A percentile compares a stretch with the other conserved stretches of the same genome.
These are phyloP conservation scores for Triops cancriformis DNA, from an alignment of 1,140 invertebrate genomes.

Conservation along the genomic window DNA sequence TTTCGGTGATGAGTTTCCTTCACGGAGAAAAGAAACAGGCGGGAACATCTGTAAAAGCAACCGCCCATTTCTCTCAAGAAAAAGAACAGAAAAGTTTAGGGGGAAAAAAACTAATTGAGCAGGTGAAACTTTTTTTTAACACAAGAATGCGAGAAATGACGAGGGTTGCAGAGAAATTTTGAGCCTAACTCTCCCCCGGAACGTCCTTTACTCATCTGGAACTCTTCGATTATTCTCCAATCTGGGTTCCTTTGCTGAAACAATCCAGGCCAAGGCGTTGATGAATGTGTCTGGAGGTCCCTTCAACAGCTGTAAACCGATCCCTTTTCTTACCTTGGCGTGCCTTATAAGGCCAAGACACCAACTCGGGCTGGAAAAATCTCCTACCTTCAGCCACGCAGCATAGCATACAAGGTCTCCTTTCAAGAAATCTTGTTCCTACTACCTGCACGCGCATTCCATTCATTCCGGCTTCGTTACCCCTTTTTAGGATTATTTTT, in stretches of 20 bases:
- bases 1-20: too few species aligned
- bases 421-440: background rate
- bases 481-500: background rate
- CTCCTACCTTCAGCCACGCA: background rate
- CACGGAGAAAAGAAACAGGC: too few species aligned
- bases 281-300: conserved; percentile 11
- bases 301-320: conserved; percentile 10
- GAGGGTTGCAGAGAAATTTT: too few species aligned
- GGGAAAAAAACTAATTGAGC: too few species aligned
- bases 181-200: background rate
- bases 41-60: too few species aligned
- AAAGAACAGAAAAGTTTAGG: too few species aligned
- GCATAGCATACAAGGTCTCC: conserved; percentile 4
- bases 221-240: conserved; percentile 7
- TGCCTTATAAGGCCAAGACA: conserved; percentile 3
- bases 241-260: background rate
- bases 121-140: too few species aligned
- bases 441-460: background rate
- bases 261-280: conserved; percentile 4
- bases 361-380: background rate
- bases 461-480: background rate
- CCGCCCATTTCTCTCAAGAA: too few species aligned
- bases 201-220: background rate
- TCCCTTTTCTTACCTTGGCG: conserved; percentile 7
- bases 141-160: too few species aligned